Base-by-base conservation (phyloP, 2,113 vertebrate genomes). In the Hippocampus comes region DNA sequence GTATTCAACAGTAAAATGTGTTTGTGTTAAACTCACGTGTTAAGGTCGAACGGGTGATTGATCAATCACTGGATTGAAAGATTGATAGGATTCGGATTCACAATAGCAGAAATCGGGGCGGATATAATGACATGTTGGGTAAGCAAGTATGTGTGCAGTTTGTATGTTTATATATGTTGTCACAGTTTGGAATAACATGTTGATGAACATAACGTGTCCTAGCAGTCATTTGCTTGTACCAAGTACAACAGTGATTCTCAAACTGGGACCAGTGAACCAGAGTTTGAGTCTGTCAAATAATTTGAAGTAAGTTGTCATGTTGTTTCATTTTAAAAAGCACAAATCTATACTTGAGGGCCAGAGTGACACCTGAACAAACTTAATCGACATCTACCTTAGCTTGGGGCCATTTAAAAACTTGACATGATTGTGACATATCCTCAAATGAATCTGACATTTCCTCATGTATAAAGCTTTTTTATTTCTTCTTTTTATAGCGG, bases 21-120 rank as follows among this genome's bases (percentile, higher is more conserved):
- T 79, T 75, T 69, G 71, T 72, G 70, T 68, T 68, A 18, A 63
- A 30, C 63, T 11, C 53, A 21, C 63, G 61, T 76, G 30, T 73
- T 67, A 68, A 71, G n/a, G n/a, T 57, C 48, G 43, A 56, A 66
- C 59, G 76, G 70, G 65, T 71, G 71, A 85, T 73, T 70, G 72
- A 73, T 51, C 6, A 18, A 51, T 25, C 56, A 23, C 5, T 59
- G n/a, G 53, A 23, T n/a, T 70, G 67, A 85, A 73, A 67, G 71
- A 73, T 66, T 71, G 81, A 53, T 60, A 77, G 71, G 75, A 70
- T 63, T 51, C 70, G 75, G 75, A n/a, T 6, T 17, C 7, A 53
- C 51, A 53, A 21, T 9, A 53, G n/a, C 53, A 56, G 53, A 56
- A n/a, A 56, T 23, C 9, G 11, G 53, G 53, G 21, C 10, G 21